phyloP scores from a whole-genome alignment of 2,113 vertebrate species.

The Megaceryle torquata region DNA sequence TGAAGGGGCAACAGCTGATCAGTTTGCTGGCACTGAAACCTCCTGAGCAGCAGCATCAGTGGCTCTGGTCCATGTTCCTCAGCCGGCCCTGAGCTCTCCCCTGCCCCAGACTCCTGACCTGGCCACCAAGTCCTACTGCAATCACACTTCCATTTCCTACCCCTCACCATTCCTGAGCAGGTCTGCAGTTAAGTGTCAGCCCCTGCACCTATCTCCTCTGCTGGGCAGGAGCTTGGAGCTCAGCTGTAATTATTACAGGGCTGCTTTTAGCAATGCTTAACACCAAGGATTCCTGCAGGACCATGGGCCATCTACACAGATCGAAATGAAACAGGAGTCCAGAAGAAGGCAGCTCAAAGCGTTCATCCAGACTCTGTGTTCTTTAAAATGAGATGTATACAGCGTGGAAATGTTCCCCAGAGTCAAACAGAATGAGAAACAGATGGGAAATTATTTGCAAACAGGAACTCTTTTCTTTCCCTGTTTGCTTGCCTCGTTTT shows the following conservation, averaged over 20 bases:
- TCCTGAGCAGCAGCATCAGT: neutral
- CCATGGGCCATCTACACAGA: neutral
- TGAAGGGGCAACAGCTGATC: neutral
- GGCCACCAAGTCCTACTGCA: neutral
- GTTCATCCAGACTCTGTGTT: neutral
- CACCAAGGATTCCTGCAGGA: neutral
- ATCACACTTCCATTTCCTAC: neutral
- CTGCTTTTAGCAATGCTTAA: neutral
- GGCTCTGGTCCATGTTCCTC: neutral
- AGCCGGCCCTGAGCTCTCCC: neutral
- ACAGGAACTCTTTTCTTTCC: conserved; percentile 48
- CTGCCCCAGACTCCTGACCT: neutral
- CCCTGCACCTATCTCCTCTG: neutral
- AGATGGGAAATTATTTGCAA: conserved; percentile 60
- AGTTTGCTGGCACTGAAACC: neutral
- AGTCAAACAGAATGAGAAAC: conserved; percentile 47
- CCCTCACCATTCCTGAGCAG: neutral
- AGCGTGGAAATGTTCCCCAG: neutral
- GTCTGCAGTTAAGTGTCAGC: neutral
- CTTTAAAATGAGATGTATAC: neutral
- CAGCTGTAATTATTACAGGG: rapidly evolving
- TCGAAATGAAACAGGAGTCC: neutral
- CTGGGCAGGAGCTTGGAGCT: neutral
- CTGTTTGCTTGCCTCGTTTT: conserved; percentile 7
- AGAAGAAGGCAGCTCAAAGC: neutral